Evolutionary conservation across 2,888 invertebrate genomes (phyloP).

Genomic region (Chymomyza caudatula): DNA sequence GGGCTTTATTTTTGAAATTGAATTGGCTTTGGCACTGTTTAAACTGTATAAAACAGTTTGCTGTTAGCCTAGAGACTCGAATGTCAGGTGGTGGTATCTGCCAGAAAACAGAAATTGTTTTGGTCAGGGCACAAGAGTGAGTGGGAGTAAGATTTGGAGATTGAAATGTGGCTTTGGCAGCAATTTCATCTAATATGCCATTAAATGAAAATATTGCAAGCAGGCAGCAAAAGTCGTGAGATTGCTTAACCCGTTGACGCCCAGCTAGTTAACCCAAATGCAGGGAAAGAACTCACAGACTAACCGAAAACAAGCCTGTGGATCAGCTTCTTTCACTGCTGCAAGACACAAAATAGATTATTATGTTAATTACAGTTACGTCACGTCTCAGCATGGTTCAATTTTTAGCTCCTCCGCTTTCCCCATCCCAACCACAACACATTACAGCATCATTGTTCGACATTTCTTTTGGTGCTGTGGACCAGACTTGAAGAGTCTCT

Average conservation of each 20-base stretch:
- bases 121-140: neutral
- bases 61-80: neutral
- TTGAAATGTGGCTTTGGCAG: conserved; percentile 21
- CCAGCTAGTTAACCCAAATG: conserved; percentile 63
- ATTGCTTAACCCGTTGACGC: conserved; percentile 54
- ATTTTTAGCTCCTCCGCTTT: neutral
- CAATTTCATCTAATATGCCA: conserved; percentile 50
- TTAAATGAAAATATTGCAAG: conserved; percentile 38
- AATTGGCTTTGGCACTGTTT: conserved; percentile 18
- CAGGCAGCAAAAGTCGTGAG: conserved; percentile 47
- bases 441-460: neutral
- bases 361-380: conserved; percentile 67
- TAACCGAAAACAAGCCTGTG: conserved; percentile 16
- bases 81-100: conserved; percentile 6
- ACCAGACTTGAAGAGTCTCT: neutral
- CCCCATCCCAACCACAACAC: neutral
- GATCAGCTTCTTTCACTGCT: conserved; percentile 37
- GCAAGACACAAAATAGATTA: conserved; percentile 56
- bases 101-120: neutral
- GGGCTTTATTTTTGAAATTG: neutral
- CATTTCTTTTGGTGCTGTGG: neutral
- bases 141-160: conserved; percentile 30
- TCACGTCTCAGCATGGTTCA: conserved; percentile 37
- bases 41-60: neutral
- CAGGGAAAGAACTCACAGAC: conserved; percentile 7